Percentiles rank a stretch among this genome's conserved stretches.
phyloP scores from a whole-genome alignment of 92 coral and sea anemone species.

The Bergia sp. region DNA sequence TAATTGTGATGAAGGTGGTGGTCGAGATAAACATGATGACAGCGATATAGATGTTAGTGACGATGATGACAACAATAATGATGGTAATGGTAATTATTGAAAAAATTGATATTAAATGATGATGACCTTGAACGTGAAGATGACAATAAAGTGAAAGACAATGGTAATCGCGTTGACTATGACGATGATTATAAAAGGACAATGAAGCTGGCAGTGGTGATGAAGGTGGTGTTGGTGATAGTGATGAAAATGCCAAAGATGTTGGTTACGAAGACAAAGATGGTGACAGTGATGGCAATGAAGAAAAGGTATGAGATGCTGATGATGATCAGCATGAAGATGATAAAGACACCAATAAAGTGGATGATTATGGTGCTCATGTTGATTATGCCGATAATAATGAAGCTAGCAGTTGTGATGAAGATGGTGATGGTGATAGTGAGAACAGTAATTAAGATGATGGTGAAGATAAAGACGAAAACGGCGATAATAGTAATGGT shows the following conservation, averaged over 20 bases:
- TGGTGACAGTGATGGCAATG: neutral
- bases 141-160: neutral
- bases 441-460: no score
- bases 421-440: neutral
- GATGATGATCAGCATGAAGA: neutral
- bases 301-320: neutral
- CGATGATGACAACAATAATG: neutral
- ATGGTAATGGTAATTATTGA: neutral
- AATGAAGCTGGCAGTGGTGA: neutral
- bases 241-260: neutral
- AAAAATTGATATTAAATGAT: neutral
- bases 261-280: neutral
- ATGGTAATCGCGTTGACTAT: neutral
- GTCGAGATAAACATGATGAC: no score
- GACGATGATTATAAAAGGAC: neutral
- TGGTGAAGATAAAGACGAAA: neutral
- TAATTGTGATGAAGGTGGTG: neutral
- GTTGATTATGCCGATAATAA: neutral
- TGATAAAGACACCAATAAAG: neutral
- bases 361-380: no score
- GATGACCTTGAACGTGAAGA: neutral
- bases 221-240: neutral
- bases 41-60: neutral
- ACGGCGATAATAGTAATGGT: neutral
- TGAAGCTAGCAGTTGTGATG: neutral